These are phyloP conservation scores for Mycteria americana DNA, from an alignment of 2,797 vertebrate genomes.

Conservation along the genomic window DNA sequence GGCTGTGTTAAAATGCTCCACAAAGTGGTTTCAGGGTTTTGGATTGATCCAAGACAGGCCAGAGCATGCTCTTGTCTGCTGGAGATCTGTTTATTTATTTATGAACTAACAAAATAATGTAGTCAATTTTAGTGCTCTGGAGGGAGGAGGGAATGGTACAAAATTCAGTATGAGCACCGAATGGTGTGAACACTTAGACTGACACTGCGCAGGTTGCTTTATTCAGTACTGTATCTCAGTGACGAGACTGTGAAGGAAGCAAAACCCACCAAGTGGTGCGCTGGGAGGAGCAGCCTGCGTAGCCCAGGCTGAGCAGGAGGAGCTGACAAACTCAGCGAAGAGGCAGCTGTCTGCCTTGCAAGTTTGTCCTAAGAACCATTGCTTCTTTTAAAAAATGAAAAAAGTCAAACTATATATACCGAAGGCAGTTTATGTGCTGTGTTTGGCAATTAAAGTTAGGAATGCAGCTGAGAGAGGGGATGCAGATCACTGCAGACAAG, in stretches of 20 bases:
- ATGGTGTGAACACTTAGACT: neutral
- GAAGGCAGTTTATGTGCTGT: neutral
- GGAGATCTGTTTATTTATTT: neutral
- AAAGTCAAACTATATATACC: neutral
- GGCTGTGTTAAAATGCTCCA: neutral
- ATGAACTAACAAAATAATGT: neutral
- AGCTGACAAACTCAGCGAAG: neutral
- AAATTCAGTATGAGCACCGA: neutral
- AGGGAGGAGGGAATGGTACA: neutral
- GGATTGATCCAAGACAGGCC: neutral
- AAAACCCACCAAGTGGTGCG: neutral
- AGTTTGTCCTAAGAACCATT: constrained; percentile 18
- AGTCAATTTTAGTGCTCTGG: neutral
- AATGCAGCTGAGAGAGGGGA: neutral
- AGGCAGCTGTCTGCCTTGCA: constrained; percentile 1
- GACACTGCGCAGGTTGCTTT: neutral
- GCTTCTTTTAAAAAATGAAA: neutral
- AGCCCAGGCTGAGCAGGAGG: neutral
- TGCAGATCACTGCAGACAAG: neutral
- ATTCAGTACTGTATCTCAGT: neutral
- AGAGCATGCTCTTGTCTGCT: neutral
- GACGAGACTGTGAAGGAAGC: neutral
- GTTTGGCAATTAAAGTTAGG: constrained; percentile 14
- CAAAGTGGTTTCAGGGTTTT: neutral
- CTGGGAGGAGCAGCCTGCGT: neutral